These are phyloP conservation scores for Symphodus melops DNA, from an alignment of 2,113 vertebrate species.

Conservation along the genomic window DNA sequence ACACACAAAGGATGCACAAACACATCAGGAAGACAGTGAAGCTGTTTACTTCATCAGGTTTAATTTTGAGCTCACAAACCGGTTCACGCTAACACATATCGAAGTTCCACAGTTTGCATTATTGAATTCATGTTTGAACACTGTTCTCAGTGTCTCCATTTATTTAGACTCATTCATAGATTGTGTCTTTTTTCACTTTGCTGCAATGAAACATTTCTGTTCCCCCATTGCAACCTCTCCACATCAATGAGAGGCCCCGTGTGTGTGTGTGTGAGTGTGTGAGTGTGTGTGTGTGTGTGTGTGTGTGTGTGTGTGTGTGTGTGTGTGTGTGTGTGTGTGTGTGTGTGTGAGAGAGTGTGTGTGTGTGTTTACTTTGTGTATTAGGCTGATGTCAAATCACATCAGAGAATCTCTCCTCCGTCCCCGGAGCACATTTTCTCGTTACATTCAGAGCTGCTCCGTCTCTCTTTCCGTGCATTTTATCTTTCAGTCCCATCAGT, in stretches of 20 bases:
- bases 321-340: not conserved
- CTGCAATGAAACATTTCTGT: constrained; percentile 19
- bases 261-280: constrained; percentile 6
- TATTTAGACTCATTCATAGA: constrained; percentile 6
- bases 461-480: constrained; percentile 6
- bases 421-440: constrained; percentile 15
- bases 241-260: constrained; percentile 5
- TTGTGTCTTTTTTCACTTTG: not conserved
- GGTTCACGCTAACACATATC: not conserved
- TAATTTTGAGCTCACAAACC: not conserved
- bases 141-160: not conserved
- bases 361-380: constrained; percentile 41
- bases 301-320: constrained; percentile 19
- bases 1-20: not conserved
- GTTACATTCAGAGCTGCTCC: not conserved
- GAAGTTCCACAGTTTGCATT: not conserved
- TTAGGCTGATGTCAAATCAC: constrained; percentile 44
- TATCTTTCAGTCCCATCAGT: constrained; percentile 12
- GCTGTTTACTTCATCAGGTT: not conserved
- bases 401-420: constrained; percentile 31
- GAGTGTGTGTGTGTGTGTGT: constrained; percentile 28
- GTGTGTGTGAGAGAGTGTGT: constrained; percentile 7
- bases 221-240: constrained; percentile 9
- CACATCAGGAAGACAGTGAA: not conserved
- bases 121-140: not conserved